phyloP scores from a whole-genome alignment of 2,113 vertebrate genomes.

The Oryzias curvinotus region DNA sequence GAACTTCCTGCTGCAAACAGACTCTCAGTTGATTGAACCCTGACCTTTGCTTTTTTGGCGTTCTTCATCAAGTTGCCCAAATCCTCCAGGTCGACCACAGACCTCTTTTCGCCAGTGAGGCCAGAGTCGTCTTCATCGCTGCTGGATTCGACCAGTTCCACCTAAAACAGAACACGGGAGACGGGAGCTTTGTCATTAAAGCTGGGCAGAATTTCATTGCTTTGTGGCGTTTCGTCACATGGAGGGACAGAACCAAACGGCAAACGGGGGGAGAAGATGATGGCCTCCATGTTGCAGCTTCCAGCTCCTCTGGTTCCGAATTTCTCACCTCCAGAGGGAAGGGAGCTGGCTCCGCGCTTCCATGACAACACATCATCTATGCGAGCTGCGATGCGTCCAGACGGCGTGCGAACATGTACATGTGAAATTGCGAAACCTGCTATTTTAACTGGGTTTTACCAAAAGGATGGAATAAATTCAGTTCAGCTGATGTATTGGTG shows the following conservation, averaged over 20 bases:
- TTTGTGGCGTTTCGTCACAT: no score
- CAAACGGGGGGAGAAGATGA: no score
- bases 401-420: neutral
- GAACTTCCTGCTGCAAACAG: neutral
- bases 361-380: slow-evolving; percentile 67
- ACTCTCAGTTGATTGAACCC: neutral
- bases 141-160: slow-evolving; percentile 83
- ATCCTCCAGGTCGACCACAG: slow-evolving; percentile 89
- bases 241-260: no score
- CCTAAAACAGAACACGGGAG: slow-evolving; percentile 44
- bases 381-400: slow-evolving; percentile 14
- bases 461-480: no score
- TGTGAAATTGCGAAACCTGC: no score
- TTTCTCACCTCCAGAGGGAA: slow-evolving; percentile 51
- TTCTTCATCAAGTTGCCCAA: slow-evolving; percentile 84
- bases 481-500: no score
- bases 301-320: slow-evolving; percentile 30
- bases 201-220: no score
- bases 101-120: slow-evolving; percentile 45
- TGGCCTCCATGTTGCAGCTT: neutral
- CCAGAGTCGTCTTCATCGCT: slow-evolving; percentile 83
- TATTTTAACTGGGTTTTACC: no score
- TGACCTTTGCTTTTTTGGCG: slow-evolving; percentile 84
- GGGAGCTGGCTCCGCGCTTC: slow-evolving; percentile 48
- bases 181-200: no score